Base-by-base conservation (phyloP, 2,113 vertebrate genomes). In the Dicentrarchus labrax region DNA sequence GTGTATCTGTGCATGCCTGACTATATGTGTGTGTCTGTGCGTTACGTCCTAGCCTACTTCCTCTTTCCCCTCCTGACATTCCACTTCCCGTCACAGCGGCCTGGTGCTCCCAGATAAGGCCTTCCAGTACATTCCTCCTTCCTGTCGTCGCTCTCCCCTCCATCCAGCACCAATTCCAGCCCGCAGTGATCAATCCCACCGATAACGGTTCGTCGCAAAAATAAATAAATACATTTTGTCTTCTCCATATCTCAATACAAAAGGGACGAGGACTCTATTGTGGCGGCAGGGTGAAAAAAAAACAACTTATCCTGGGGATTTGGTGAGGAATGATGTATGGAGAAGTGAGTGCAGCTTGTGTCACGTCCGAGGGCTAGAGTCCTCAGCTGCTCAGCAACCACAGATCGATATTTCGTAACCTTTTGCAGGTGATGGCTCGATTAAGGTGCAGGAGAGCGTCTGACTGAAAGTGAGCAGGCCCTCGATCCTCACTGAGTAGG, bases 51-150 rank as follows among this genome's bases (percentile, higher is more conserved):
- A 48, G 79, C 87, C 89, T 86, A 83, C 90, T 93, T 94, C 92
- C 93, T 90, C 87, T 95, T 94, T 91, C 90, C 92, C 87, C 92
- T 86, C 86, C 89, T 91, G 93, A 91, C 90, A 89, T 86, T 88
- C 84, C 85, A 91, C 93, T 95, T 95, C 94, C 95, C 80, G 86
- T 94, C 90, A 74, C 57, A 62, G 91, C 77, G 66, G 94, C 92
- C 95, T 96, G 95, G 90, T 30, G 73, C 89, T 93, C 85, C 90
- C 89, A 94, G 95, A 96, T 96, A 96, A 96, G 94, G 83, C 86
- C 90, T 82, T 82, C 76, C 85, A 88, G 87, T 71, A 86, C 82
- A 89, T 93, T 90, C 89, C 86, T 88, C 83, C 86, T 90, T 93
- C 92, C 92, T 91, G 89, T 85, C 84, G 65, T 81, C 74, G 53